Percentiles rank a stretch among this genome's conserved stretches.
Evolutionary conservation across 2,888 invertebrate species (phyloP).

Genomic region (Patella pellucida): DNA sequence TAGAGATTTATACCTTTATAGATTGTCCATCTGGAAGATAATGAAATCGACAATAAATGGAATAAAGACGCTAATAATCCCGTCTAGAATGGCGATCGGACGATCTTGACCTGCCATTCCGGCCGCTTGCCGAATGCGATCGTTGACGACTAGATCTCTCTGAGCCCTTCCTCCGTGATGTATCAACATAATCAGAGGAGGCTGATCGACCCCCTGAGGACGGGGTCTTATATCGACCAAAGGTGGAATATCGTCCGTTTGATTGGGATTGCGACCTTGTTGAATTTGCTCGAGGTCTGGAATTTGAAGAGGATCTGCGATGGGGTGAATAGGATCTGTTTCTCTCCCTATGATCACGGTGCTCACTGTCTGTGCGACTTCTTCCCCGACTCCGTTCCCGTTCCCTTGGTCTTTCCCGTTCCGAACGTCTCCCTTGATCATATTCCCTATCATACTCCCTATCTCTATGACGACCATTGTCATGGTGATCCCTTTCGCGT

Average conservation of each 20-base stretch:
- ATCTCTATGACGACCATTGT: neutral
- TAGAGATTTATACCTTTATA: too few species aligned
- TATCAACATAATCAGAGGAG: neutral
- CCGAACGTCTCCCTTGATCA: conserved; percentile 11
- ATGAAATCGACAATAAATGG: too few species aligned
- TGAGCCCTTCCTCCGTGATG: neutral
- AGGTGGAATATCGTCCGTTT: neutral
- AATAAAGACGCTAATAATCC: too few species aligned
- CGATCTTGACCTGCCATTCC: neutral
- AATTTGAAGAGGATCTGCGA: neutral
- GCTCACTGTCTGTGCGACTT: neutral
- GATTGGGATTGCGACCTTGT: neutral
- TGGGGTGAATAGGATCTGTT: neutral
- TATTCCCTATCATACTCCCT: conserved; percentile 1
- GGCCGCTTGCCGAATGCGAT: neutral
- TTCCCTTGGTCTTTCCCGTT: neutral
- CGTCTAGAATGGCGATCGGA: neutral
- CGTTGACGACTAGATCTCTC: neutral
- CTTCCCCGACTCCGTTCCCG: neutral
- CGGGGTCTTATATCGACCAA: neutral
- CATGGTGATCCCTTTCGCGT: neutral
- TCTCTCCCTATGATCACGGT: neutral
- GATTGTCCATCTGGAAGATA: too few species aligned
- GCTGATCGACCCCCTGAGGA: neutral
- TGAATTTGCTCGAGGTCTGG: conserved; percentile 3